Evolutionary conservation across 2,797 vertebrate genomes (phyloP).

Genomic region (Arrhamphus sclerolepis): DNA sequence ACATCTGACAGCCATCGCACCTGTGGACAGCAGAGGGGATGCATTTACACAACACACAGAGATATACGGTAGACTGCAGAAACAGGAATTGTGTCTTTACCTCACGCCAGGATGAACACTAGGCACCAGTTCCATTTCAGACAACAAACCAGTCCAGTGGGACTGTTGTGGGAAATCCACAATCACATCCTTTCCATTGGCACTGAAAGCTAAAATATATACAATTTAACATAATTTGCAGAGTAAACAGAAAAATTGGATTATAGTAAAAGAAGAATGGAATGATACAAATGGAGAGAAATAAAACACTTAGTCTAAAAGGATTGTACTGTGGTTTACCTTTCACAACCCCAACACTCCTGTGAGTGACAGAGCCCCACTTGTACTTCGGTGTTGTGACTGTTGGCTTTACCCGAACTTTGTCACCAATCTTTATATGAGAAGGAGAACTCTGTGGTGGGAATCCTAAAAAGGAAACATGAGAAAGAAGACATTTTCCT

Average conservation of each 20-base stretch:
- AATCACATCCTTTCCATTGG: conserved; percentile 98
- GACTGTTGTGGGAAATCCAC: conserved; percentile 98
- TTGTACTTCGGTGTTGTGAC: conserved; percentile 98
- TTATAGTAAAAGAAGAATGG: neutral
- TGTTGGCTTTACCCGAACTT: conserved; percentile 93
- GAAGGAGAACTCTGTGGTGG: conserved; percentile 95
- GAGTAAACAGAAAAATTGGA: neutral
- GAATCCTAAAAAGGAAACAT: conserved; percentile 81
- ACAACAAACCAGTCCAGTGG: conserved; percentile 96
- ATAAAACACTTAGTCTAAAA: neutral
- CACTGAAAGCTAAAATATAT: conserved; percentile 89
- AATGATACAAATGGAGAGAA: too few species aligned
- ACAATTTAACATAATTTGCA: conserved; percentile 11
- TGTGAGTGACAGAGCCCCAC: conserved; percentile 97
- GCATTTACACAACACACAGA: neutral
- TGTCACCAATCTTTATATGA: conserved; percentile 99
- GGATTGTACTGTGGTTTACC: conserved; percentile 64
- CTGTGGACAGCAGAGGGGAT: conserved; percentile 63
- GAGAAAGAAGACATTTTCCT: too few species aligned
- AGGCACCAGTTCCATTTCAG: conserved; percentile 98
- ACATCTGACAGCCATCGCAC: conserved; percentile 99
- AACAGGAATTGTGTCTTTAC: conserved; percentile 64
- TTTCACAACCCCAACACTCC: conserved; percentile 97
- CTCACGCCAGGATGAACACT: conserved; percentile 96
- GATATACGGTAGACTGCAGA: neutral